Evolutionary conservation across 1,140 invertebrate species (phyloP).

Genomic region (Tetraneura akinire): DNA sequence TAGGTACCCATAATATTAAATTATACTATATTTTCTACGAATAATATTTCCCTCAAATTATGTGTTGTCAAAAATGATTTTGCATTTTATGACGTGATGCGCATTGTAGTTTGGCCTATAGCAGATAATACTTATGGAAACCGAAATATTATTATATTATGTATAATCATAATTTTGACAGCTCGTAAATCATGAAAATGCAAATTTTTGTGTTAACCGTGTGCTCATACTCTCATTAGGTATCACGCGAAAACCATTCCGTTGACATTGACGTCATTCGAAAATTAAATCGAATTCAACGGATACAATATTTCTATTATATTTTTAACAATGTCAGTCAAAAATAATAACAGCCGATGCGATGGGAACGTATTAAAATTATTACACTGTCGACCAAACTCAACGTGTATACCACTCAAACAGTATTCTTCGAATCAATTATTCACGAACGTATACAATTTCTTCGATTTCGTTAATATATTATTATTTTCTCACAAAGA

Average conservation of each 20-base stretch:
- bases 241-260: neutral
- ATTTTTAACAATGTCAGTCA: neutral
- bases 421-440: too few species aligned
- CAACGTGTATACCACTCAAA: too few species aligned
- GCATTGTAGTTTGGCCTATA: neutral
- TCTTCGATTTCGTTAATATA: too few species aligned
- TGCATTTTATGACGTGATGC: neutral
- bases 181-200: constrained; percentile 11
- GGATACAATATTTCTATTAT: neutral
- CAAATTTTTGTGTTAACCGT: neutral
- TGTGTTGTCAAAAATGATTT: neutral
- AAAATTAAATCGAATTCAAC: neutral
- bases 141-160: neutral
- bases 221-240: too few species aligned
- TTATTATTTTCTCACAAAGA: too few species aligned
- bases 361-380: neutral
- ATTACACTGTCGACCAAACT: too few species aligned
- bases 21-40: too few species aligned
- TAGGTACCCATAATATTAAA: too few species aligned
- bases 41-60: too few species aligned
- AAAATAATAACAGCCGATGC: neutral
- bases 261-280: neutral
- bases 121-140: neutral
- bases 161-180: neutral
- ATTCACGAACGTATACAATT: too few species aligned